Conservation (phyloP, 1,140 invertebrate species). For the Bombus vancouverensis region DNA sequence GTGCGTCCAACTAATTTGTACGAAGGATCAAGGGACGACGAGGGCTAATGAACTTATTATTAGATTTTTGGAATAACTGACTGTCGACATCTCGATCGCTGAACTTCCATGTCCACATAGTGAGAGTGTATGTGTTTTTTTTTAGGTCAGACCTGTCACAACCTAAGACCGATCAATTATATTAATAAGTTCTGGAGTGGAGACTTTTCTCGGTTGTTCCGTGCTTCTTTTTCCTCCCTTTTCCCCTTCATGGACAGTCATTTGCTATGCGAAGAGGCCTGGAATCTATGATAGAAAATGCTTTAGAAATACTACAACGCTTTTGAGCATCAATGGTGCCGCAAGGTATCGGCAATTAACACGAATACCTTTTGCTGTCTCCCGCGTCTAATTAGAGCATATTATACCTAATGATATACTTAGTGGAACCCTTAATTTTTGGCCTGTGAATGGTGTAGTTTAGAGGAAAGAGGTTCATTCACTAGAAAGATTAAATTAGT, state of each 20-base stretch:
- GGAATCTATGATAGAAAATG: conserved; percentile 21
- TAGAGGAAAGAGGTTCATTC: neutral
- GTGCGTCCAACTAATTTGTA: conserved; percentile 61
- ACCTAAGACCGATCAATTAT: conserved; percentile 70
- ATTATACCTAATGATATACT: conserved; percentile 59
- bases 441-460: neutral
- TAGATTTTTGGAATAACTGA: conserved; percentile 68
- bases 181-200: conserved; percentile 56
- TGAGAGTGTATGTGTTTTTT: conserved; percentile 24
- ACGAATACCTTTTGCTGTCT: conserved; percentile 34
- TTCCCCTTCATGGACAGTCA: conserved; percentile 32
- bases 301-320: conserved; percentile 42
- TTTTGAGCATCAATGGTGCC: conserved; percentile 46
- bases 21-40: conserved; percentile 2
- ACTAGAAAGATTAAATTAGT: neutral
- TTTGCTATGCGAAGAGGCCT: conserved; percentile 45
- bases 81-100: conserved; percentile 38
- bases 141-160: conserved; percentile 68
- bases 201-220: conserved; percentile 14
- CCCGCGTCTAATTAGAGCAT: conserved; percentile 56
- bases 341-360: conserved; percentile 52
- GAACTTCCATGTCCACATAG: conserved; percentile 18
- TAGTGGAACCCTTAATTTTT: conserved; percentile 32
- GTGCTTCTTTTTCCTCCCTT: neutral
- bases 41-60: conserved; percentile 73